These are phyloP conservation scores for Lindbergichthys nudifrons DNA, from an alignment of 2,797 vertebrate species.

Conservation along the genomic window DNA sequence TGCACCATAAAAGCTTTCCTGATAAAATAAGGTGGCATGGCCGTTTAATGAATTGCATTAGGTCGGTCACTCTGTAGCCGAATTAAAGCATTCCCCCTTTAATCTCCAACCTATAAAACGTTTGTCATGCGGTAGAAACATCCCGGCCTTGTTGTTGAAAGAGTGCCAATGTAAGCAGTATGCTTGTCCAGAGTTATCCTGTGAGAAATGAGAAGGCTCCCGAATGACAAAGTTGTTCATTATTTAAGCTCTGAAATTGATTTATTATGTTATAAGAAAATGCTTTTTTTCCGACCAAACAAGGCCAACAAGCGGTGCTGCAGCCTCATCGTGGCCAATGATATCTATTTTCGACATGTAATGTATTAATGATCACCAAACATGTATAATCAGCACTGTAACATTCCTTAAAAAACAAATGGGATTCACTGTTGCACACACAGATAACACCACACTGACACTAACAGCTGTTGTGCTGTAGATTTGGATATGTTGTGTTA, in stretches of 20 bases:
- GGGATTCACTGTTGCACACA: not conserved
- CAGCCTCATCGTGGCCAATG: constrained; percentile 4
- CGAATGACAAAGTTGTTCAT: constrained; percentile 50
- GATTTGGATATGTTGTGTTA: not conserved
- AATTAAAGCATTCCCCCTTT: constrained; percentile 14
- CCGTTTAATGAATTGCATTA: not conserved
- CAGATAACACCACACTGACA: too few species aligned
- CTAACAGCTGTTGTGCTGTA: too few species aligned
- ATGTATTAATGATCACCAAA: constrained; percentile 30
- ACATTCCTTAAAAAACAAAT: constrained; percentile 20
- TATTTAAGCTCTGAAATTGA: constrained; percentile 68
- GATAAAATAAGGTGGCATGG: constrained; percentile 10
- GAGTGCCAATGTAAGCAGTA: constrained; percentile 18
- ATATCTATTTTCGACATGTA: constrained; percentile 36
- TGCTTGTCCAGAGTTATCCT: constrained; percentile 7
- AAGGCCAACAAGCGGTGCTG: constrained; percentile 23
- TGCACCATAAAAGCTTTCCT: constrained; percentile 1
- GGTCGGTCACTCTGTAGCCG: not conserved
- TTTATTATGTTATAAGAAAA: constrained; percentile 61
- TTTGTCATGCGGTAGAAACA: constrained; percentile 10
- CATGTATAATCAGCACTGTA: constrained; percentile 19
- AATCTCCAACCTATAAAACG: constrained; percentile 31
- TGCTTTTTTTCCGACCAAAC: constrained; percentile 51
- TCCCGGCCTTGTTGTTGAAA: constrained; percentile 13
- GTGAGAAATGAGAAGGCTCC: constrained; percentile 32